phyloP scores from a whole-genome alignment of 2,113 vertebrate species.

The Erythrolamprus reginae region DNA sequence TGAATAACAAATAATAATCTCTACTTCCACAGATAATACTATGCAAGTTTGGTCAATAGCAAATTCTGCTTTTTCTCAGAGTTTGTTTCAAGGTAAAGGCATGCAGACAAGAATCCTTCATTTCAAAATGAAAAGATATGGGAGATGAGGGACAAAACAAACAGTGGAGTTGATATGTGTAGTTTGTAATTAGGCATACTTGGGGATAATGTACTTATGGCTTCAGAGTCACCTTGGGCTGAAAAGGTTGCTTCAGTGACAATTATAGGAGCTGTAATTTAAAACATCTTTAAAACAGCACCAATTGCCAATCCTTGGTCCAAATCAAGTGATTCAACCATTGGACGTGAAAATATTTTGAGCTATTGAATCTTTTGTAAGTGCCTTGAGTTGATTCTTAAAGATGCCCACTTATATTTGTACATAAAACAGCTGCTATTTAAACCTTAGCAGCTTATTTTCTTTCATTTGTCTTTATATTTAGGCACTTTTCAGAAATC shows the following conservation, averaged over 20 bases:
- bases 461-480: conserved; percentile 36
- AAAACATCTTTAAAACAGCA: neutral
- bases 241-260: neutral
- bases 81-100: neutral
- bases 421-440: neutral
- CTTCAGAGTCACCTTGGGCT: neutral
- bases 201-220: neutral
- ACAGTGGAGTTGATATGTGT: neutral
- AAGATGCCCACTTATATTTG: neutral
- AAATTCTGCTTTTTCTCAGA: neutral
- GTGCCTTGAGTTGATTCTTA: conserved; percentile 21
- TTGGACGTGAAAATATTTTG: conserved; percentile 3
- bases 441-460: conserved; percentile 36
- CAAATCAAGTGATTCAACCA: conserved; percentile 22
- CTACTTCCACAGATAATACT: neutral
- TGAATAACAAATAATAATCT: neutral
- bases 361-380: conserved; percentile 32
- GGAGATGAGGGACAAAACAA: neutral
- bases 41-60: neutral
- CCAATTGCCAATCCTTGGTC: neutral
- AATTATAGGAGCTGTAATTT: neutral
- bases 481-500: conserved; percentile 38
- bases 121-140: neutral
- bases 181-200: neutral
- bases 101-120: neutral